These are phyloP conservation scores for Alectura lathami DNA, from an alignment of 2,113 vertebrate species.

Conservation along the genomic window DNA sequence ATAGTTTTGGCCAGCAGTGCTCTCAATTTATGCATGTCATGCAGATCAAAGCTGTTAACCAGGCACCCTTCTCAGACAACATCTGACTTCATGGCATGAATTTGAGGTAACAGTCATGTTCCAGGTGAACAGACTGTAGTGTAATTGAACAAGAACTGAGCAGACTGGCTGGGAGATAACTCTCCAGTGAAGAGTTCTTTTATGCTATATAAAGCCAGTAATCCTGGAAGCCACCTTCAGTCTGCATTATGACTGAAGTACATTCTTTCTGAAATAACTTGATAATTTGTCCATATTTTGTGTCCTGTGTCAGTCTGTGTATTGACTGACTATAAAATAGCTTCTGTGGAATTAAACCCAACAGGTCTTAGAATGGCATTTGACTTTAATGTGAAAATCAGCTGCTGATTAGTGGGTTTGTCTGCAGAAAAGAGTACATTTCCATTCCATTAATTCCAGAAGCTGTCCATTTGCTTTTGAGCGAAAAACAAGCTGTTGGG, in stretches of 20 bases:
- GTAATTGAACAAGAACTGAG: background rate
- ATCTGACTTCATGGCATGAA: background rate
- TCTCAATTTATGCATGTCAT: background rate
- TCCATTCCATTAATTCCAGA: background rate
- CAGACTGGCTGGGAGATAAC: background rate
- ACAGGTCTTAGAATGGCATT: background rate
- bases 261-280: background rate
- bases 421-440: background rate
- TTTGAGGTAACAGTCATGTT: background rate
- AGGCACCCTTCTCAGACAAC: background rate
- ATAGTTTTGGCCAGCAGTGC: background rate
- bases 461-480: background rate
- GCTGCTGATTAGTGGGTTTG: background rate
- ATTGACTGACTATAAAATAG: background rate
- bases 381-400: background rate
- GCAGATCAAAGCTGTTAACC: background rate
- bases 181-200: background rate
- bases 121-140: background rate
- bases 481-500: background rate
- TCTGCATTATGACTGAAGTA: background rate
- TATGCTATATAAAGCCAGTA: background rate
- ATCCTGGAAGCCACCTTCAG: background rate
- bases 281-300: background rate
- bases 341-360: background rate
- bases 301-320: accelerated